phyloP scores from a whole-genome alignment of 2,113 vertebrate genomes.

The Parotia lawesii region DNA sequence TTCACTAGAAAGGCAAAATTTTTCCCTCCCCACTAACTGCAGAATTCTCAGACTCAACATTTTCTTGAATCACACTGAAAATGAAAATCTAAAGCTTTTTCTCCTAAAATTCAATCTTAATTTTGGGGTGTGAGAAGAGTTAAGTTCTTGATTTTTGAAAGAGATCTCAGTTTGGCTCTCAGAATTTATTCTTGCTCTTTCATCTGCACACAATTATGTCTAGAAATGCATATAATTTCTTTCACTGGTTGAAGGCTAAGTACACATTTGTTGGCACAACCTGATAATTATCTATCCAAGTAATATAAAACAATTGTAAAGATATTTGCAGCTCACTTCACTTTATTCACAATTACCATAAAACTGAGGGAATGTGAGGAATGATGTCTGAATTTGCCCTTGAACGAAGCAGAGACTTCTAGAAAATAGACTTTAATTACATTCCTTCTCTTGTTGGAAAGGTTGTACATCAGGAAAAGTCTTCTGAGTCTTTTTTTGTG shows the following conservation, averaged over 20 bases:
- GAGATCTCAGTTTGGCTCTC: neutral
- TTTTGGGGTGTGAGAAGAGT: neutral
- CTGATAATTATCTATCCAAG: conserved; percentile 28
- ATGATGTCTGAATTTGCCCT: neutral
- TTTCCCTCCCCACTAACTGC: neutral
- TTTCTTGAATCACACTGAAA: neutral
- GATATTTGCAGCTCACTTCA: conserved; percentile 7
- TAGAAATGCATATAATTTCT: neutral
- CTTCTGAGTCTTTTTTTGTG: neutral
- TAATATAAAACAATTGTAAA: conserved; percentile 35
- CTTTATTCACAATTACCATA: neutral
- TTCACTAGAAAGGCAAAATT: neutral
- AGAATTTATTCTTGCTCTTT: neutral
- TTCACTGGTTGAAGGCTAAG: neutral
- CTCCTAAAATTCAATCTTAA: neutral
- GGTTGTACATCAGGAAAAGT: neutral
- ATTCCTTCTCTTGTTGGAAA: conserved; percentile 3
- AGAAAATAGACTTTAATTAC: conserved; percentile 5
- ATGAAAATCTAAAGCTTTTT: neutral
- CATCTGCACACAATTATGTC: neutral
- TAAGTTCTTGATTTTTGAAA: neutral
- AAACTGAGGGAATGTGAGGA: conserved; percentile 12
- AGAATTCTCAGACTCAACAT: neutral
- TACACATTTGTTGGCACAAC: conserved; percentile 23
- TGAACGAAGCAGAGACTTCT: neutral